Evolutionary conservation across 2,888 invertebrate genomes (phyloP).

Genomic region (Hydropsyche betteni): DNA sequence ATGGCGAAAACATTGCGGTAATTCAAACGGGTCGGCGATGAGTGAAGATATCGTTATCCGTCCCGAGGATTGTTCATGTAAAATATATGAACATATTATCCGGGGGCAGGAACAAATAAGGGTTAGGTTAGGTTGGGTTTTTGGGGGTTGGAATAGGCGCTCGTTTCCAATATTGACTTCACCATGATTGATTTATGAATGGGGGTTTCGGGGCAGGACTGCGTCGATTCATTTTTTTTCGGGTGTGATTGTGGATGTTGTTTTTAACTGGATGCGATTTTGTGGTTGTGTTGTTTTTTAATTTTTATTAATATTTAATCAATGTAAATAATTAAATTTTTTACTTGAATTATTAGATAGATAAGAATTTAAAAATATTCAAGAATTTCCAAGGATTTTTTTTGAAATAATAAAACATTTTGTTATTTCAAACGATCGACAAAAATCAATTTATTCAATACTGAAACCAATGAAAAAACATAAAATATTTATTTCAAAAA

Average conservation of each 20-base stretch:
- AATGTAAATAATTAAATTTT: too few relatives aligned
- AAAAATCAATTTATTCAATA: too few relatives aligned
- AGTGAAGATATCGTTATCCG: constrained; percentile 35
- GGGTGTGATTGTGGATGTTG: neutral
- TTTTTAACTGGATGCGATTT: neutral
- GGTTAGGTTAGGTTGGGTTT: constrained; percentile 17
- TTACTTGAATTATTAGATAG: too few relatives aligned
- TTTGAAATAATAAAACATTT: too few relatives aligned
- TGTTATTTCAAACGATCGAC: too few relatives aligned
- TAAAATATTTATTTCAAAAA: too few relatives aligned
- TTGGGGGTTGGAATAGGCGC: neutral
- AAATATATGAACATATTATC: constrained; percentile 36
- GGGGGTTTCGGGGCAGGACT: constrained; percentile 19
- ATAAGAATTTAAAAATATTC: too few relatives aligned
- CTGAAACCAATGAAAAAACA: too few relatives aligned
- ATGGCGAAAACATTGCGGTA: constrained; percentile 22
- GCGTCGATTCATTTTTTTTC: neutral
- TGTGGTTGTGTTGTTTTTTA: too few relatives aligned
- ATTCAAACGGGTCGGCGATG: constrained; percentile 26
- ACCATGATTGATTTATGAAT: constrained; percentile 41
- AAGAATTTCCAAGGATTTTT: too few relatives aligned
- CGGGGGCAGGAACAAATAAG: constrained; percentile 33
- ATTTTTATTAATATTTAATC: neutral
- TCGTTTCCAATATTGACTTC: constrained; percentile 38
- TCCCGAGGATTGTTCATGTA: constrained; percentile 21